phyloP scores from a whole-genome alignment of 2,888 invertebrate genomes.

The Oligia strigilis region DNA sequence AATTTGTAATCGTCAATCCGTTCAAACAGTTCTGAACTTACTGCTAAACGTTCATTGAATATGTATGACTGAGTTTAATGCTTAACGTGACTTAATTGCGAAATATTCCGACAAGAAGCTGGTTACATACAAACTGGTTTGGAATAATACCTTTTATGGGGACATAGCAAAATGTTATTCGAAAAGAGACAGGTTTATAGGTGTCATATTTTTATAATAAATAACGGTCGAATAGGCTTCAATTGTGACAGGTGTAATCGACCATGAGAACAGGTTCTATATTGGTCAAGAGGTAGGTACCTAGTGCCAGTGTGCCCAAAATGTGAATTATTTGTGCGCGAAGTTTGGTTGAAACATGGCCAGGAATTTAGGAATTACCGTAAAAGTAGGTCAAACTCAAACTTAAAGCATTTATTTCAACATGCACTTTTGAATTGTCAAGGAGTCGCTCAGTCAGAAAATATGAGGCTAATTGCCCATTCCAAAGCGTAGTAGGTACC shows the following conservation, averaged over 20 bases:
- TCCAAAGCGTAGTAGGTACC: background rate
- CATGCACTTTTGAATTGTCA: background rate
- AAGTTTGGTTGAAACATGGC: background rate
- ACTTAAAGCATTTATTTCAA: background rate
- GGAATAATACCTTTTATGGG: conserved; percentile 54
- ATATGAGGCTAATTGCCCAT: background rate
- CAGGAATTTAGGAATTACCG: background rate
- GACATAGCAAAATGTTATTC: conserved; percentile 32
- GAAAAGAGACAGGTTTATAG: conserved; percentile 45
- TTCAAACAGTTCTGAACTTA: conserved; percentile 58
- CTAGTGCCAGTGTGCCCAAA: background rate
- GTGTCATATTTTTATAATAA: conserved; percentile 22
- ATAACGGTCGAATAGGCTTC: conserved; percentile 15
- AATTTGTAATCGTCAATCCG: conserved; percentile 41
- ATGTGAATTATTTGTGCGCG: background rate
- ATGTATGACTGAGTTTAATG: conserved; percentile 64
- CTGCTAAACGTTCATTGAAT: conserved; percentile 65
- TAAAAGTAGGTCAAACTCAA: background rate
- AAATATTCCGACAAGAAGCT: conserved; percentile 63
- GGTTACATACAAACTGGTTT: conserved; percentile 58
- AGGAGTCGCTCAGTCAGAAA: background rate
- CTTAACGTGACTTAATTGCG: conserved; percentile 66
- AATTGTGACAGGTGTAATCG: conserved; percentile 35
- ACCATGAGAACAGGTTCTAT: conserved; percentile 40
- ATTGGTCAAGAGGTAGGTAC: conserved; percentile 8